Conservation (phyloP, 2,888 invertebrate species). For the Hecatera dysodea region DNA sequence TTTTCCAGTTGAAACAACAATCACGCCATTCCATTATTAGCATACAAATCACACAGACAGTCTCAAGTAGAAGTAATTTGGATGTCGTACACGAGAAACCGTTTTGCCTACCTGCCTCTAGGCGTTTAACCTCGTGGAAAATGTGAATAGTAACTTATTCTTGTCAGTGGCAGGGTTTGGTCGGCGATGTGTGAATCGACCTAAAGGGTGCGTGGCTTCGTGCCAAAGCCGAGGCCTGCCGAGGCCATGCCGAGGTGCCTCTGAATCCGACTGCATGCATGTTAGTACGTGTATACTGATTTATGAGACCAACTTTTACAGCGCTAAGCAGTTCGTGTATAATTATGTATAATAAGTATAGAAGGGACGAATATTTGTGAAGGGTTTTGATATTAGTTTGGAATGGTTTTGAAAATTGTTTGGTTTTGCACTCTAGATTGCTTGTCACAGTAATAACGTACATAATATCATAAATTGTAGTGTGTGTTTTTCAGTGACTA, state of each 20-base stretch:
- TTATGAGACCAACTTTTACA: conserved; percentile 75
- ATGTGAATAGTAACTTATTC: conserved; percentile 64
- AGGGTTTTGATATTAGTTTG: conserved; percentile 18
- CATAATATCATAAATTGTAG: no score
- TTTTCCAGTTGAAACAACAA: background rate
- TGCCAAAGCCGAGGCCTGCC: conserved; percentile 78
- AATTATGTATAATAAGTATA: conserved; percentile 55
- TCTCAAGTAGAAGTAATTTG: conserved; percentile 47
- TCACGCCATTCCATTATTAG: conserved; percentile 47
- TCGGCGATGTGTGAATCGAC: conserved; percentile 62
- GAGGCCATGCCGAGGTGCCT: conserved; percentile 63
- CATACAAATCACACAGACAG: conserved; percentile 49
- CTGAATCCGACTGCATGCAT: conserved; percentile 70
- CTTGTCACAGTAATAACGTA: background rate
- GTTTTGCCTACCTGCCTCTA: conserved; percentile 50
- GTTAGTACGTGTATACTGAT: conserved; percentile 74
- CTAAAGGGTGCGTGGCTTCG: conserved; percentile 77
- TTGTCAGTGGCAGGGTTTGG: conserved; percentile 55
- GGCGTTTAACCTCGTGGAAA: conserved; percentile 53
- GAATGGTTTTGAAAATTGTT: conserved; percentile 3
- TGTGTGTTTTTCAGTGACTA: no score
- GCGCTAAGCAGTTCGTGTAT: conserved; percentile 69
- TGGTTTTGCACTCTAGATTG: background rate
- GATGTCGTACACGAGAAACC: conserved; percentile 57
- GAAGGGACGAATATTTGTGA: conserved; percentile 16